Evolutionary conservation across 2,888 invertebrate species (phyloP).

Genomic region (Colletes collaris): DNA sequence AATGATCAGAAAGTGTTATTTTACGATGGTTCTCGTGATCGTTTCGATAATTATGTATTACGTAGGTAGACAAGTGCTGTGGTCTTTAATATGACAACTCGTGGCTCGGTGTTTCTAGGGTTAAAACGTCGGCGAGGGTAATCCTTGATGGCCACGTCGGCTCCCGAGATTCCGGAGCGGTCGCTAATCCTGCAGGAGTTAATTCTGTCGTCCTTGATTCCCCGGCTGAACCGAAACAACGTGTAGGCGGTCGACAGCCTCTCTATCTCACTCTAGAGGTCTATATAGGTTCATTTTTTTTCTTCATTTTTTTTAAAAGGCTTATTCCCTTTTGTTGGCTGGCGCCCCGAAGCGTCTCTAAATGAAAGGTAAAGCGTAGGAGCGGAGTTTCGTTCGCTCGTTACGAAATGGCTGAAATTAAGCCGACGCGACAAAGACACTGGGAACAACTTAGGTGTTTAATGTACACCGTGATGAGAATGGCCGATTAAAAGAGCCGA

Average conservation of each 20-base stretch:
- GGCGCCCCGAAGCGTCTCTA: slow-evolving; percentile 11
- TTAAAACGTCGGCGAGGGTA: too few relatives aligned
- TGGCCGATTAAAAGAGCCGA: too few relatives aligned
- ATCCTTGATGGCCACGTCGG: too few relatives aligned
- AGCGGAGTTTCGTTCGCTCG: slow-evolving; percentile 23
- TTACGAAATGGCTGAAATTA: slow-evolving; percentile 28
- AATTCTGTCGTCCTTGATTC: slow-evolving; percentile 23
- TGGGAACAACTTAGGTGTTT: neutral
- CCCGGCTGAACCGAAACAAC: neutral
- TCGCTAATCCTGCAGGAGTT: slow-evolving; percentile 40
- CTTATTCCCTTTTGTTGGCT: slow-evolving; percentile 6
- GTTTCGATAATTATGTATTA: too few relatives aligned
- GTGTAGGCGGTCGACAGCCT: slow-evolving; percentile 6
- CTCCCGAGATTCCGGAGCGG: neutral
- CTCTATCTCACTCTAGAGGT: too few relatives aligned
- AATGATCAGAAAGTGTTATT: too few relatives aligned
- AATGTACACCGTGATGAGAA: neutral
- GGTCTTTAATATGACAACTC: too few relatives aligned
- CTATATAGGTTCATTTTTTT: neutral
- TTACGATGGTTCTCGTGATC: too few relatives aligned
- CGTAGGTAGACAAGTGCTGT: too few relatives aligned
- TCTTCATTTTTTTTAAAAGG: neutral
- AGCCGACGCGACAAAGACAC: neutral
- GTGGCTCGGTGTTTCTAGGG: too few relatives aligned
- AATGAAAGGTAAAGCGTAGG: slow-evolving; percentile 19